Evolutionary conservation across 35 echinoderm and acorn worm genomes (phyloP), one percentile per base, ranked within the genome.

Genomic region (Amphiura filiformis): DNA sequence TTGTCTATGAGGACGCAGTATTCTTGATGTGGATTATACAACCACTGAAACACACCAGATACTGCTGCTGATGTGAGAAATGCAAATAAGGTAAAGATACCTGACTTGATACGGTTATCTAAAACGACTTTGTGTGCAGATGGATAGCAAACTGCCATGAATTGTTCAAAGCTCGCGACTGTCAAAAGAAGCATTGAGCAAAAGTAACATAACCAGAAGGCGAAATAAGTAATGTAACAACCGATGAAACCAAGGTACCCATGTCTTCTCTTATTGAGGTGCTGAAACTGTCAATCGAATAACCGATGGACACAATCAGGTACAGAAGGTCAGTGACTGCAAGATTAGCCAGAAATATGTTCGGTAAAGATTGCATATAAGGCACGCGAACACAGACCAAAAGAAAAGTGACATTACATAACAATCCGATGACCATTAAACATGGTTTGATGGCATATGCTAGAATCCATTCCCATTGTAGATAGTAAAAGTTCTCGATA

Each of bases 361-460:
- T 70, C 2, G 61, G 26, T 70, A 70, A 30, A 18, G 61, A 15
- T 15, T 70, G 61, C 61, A 70, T 70, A 23, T 70, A 70, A 70
- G 61, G 61, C 61, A 70, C 61, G 28, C 61, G 61, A 70, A 70
- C 26, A 70, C 61, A 70, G 7, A 70, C 61, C 61, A 70, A 70
- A 23, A 70, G 28, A 70, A 70, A 70, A 3, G 61, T 70, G 17
- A 70, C 2, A 23, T 70, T 70, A n/a, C 61, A 70, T 4, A 70
- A 30, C 1, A 70, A n/a, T 70, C 61, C 61, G 26, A 70, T 70
- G 7, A 70, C 61, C 28, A 70, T 13, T 70, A 70, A 70, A 3
- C 15, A 70, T 13, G 61, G 61, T 30, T 26, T 70, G 61, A 70
- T 30, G 9, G 61, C 61, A 70, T 70, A 70, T n/a, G 15, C 61